Percentiles rank a stretch among this genome's conserved stretches.
Conservation (phyloP, 1,140 invertebrate species). For the Drosophila lacertosa region DNA sequence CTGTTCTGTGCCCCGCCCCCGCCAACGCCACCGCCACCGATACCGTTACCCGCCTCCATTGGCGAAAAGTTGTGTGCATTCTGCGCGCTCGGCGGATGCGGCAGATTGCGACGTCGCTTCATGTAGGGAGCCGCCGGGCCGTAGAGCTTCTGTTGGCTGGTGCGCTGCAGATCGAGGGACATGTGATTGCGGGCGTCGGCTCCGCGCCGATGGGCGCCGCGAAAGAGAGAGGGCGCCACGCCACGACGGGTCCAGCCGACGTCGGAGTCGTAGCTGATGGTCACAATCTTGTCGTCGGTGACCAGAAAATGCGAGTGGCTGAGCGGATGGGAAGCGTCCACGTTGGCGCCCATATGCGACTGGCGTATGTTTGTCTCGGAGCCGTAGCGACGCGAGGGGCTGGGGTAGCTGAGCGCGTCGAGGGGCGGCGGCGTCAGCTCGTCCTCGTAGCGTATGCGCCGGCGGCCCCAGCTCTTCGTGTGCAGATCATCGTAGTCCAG, state of each 20-base stretch:
- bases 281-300: conserved; percentile 84
- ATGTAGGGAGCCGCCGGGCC: conserved; percentile 74
- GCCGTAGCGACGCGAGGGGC: conserved; percentile 65
- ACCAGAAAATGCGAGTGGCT: conserved; percentile 84
- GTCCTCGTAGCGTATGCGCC: conserved; percentile 79
- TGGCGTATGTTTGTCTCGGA: conserved; percentile 82
- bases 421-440: conserved; percentile 47
- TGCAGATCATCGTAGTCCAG: conserved; percentile 82
- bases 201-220: conserved; percentile 61
- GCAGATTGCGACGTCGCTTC: conserved; percentile 74
- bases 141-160: conserved; percentile 77
- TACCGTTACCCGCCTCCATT: conserved; percentile 52
- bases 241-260: conserved; percentile 83
- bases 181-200: conserved; percentile 68
- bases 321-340: conserved; percentile 71
- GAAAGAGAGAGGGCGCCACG: conserved; percentile 71
- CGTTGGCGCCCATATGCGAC: conserved; percentile 81
- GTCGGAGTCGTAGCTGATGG: conserved; percentile 84
- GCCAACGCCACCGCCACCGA: conserved; percentile 29
- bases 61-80: conserved; percentile 82
- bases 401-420: conserved; percentile 19
- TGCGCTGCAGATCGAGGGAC: conserved; percentile 77
- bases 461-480: conserved; percentile 76
- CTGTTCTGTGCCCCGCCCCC: conserved; percentile 62
- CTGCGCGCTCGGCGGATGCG: conserved; percentile 80